A percentile compares a stretch with the other conserved stretches of the same genome.
phyloP scores from a whole-genome alignment of 2,113 vertebrate species.

The Formicarius rufipectus region DNA sequence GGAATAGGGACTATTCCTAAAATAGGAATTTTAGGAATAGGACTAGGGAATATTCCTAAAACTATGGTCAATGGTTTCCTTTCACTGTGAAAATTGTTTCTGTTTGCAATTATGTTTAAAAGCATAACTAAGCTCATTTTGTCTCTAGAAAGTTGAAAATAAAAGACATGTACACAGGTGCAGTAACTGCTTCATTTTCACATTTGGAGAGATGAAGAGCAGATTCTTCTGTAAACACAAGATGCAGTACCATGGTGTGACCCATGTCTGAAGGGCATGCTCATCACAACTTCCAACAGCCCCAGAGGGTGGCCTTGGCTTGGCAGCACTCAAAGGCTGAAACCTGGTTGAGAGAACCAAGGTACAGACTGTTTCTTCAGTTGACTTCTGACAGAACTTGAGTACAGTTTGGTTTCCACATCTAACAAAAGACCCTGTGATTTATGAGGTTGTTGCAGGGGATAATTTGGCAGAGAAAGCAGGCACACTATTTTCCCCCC shows the following conservation, averaged over 20 bases:
- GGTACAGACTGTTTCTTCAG: not conserved
- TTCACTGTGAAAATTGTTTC: not conserved
- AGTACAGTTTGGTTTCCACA: not conserved
- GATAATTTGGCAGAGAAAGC: not conserved
- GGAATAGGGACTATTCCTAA: not conserved
- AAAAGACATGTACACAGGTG: not conserved
- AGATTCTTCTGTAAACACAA: not conserved
- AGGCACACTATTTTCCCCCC: no score
- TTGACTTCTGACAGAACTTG: not conserved
- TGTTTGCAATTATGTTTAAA: not conserved
- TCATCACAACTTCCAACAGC: not conserved
- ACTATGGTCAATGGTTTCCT: rapidly evolving
- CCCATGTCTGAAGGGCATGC: not conserved
- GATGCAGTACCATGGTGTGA: not conserved
- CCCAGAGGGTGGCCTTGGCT: not conserved
- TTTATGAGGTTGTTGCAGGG: not conserved
- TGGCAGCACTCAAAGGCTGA: not conserved
- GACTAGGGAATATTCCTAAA: no score
- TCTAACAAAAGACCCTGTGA: not conserved
- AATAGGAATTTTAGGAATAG: no score
- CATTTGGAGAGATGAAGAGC: not conserved
- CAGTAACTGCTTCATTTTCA: not conserved
- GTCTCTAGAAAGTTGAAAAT: not conserved
- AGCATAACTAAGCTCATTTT: not conserved
- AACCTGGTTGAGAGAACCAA: not conserved